Evolutionary conservation across 2,113 vertebrate species (phyloP).

Genomic region (Oceanites oceanicus): DNA sequence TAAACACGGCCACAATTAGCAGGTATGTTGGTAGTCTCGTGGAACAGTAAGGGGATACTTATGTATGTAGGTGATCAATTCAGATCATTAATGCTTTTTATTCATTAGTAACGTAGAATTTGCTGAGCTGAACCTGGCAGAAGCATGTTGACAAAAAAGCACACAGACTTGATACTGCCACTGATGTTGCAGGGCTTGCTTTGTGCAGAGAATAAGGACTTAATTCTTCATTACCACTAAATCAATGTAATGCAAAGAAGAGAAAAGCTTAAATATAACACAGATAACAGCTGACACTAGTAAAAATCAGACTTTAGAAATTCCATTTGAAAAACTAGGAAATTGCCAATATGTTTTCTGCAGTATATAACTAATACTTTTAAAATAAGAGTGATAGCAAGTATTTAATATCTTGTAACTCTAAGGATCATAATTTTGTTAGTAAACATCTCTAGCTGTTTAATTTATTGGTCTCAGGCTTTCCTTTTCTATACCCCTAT

Average conservation of each 20-base stretch:
- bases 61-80: background rate
- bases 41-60: background rate
- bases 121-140: background rate
- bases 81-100: background rate
- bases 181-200: background rate
- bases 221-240: background rate
- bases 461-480: background rate
- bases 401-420: background rate
- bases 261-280: background rate
- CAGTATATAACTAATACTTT: background rate
- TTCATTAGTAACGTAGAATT: background rate
- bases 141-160: background rate
- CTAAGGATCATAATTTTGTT: background rate
- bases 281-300: background rate
- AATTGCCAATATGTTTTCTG: background rate
- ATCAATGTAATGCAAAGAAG: background rate
- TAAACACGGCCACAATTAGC: background rate
- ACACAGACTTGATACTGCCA: background rate
- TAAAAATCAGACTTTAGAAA: background rate
- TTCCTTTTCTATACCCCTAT: rapidly evolving
- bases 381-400: background rate
- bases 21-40: background rate
- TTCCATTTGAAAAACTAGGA: background rate
- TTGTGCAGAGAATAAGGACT: background rate
- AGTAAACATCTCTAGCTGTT: background rate